phyloP scores from a whole-genome alignment of 2,113 vertebrate species.

The Phasianus colchicus region DNA sequence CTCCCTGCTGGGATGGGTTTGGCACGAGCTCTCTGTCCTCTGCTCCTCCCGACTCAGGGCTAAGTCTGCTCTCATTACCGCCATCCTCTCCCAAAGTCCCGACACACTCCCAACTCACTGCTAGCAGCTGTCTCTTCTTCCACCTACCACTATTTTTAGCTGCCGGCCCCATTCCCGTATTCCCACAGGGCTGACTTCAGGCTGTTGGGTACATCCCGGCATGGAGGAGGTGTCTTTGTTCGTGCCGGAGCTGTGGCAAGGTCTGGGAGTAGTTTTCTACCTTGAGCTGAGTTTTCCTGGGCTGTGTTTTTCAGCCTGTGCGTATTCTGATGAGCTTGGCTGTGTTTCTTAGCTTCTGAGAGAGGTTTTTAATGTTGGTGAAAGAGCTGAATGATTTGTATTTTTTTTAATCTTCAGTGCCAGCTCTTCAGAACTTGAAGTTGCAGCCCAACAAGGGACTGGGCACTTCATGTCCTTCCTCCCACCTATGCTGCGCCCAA shows the following conservation, averaged over 20 bases:
- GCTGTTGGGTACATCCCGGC: not conserved
- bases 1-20: not conserved
- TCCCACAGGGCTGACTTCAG: not conserved
- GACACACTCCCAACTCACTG: not conserved
- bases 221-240: not conserved
- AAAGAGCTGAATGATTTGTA: not conserved
- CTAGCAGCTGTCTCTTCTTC: not conserved
- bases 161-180: not conserved
- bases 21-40: not conserved
- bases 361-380: not conserved
- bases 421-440: not conserved
- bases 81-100: not conserved
- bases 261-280: not conserved
- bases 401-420: too few species aligned
- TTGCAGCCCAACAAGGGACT: fast-evolving
- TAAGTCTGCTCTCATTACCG: not conserved
- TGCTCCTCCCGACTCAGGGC: not conserved
- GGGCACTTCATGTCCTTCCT: not conserved
- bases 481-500: not conserved
- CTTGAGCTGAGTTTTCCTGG: not conserved
- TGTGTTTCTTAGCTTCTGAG: not conserved
- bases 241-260: not conserved
- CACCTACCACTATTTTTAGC: not conserved
- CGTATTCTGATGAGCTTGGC: not conserved
- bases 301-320: not conserved